Percentiles rank a stretch among this genome's conserved stretches.
Conservation (phyloP, 2,888 invertebrate species). For the Trachelus troglodyta region DNA sequence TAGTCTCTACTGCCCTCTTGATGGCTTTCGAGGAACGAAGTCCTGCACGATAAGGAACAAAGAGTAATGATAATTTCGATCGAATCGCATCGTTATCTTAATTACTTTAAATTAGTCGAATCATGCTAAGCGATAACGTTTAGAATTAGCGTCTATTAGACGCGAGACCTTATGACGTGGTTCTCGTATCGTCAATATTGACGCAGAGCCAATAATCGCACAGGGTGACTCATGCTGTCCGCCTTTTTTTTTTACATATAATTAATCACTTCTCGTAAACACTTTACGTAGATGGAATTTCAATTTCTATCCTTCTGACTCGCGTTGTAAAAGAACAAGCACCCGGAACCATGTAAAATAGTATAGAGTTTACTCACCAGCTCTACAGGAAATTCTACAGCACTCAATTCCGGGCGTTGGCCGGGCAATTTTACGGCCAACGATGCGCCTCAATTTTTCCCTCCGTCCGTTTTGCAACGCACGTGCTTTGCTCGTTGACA, state of each 20-base stretch:
- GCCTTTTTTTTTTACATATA: not conserved
- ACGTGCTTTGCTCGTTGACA: not conserved
- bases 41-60: not conserved
- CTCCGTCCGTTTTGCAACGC: not conserved
- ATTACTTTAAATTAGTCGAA: not conserved
- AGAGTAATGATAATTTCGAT: not conserved
- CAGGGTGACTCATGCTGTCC: not conserved
- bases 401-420: constrained; percentile 7
- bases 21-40: constrained; percentile 12
- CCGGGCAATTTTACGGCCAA: not conserved
- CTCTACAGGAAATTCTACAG: constrained; percentile 18
- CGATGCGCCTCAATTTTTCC: not conserved
- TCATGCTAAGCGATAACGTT: not conserved
- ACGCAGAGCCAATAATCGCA: not conserved
- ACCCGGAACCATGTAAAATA: not conserved
- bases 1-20: not conserved
- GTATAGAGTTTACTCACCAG: not conserved
- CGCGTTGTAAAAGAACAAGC: not conserved
- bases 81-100: not conserved
- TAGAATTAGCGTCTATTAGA: not conserved
- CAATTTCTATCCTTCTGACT: not conserved
- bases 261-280: not conserved
- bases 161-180: not conserved
- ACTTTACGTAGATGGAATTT: not conserved
- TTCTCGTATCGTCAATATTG: not conserved